Evolutionary conservation across 53 echinoderm and acorn worm species (phyloP).

Genomic region (Luidia sarsii): DNA sequence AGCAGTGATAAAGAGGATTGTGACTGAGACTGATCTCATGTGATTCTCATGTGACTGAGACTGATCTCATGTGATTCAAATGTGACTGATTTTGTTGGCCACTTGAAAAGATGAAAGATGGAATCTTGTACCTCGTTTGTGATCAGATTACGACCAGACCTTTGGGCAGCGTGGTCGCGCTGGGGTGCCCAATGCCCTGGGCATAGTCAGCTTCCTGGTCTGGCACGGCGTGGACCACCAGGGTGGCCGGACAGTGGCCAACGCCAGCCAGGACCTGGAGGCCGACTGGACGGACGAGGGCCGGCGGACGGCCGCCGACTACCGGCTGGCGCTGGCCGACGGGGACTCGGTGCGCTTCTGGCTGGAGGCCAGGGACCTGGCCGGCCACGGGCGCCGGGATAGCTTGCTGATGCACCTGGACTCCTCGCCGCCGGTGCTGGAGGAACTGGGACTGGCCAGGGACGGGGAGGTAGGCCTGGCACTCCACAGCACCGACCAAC

Average conservation of each 20-base stretch:
- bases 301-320: background rate
- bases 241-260: constrained; percentile 18
- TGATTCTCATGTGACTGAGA: too few species aligned
- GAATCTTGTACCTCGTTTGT: too few species aligned
- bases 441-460: constrained; percentile 24
- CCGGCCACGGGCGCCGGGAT: constrained; percentile 10
- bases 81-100: too few species aligned
- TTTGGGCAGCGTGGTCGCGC: constrained; percentile 11
- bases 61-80: too few species aligned
- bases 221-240: constrained; percentile 12
- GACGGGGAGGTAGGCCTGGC: constrained; percentile 45
- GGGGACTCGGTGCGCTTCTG: constrained; percentile 44
- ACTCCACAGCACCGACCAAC: constrained; percentile 35
- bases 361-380: constrained; percentile 29
- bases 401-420: constrained; percentile 26
- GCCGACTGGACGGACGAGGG: background rate
- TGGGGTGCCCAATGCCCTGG: constrained; percentile 34
- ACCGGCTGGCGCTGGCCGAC: background rate
- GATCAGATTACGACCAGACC: constrained; percentile 42
- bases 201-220: constrained; percentile 28
- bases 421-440: constrained; percentile 30
- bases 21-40: too few species aligned
- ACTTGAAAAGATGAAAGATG: too few species aligned
- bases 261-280: background rate
- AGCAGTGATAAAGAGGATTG: too few species aligned